phyloP scores from a whole-genome alignment of 2,113 vertebrate genomes.

The Alexandromys fortis region DNA sequence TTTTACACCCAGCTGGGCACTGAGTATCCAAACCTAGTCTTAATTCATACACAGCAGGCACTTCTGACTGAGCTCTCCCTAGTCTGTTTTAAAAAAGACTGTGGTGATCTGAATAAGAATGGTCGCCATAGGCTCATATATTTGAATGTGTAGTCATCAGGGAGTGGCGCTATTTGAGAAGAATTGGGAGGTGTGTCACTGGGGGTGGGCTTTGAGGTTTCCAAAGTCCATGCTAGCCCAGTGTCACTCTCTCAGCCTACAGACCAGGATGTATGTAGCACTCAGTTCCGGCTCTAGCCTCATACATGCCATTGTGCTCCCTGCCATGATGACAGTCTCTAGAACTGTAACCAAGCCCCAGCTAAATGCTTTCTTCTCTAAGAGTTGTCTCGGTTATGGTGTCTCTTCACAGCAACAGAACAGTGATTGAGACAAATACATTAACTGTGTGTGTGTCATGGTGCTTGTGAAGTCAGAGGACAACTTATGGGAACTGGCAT shows the following conservation, averaged over 20 bases:
- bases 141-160: not conserved
- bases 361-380: not conserved
- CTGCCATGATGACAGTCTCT: not conserved
- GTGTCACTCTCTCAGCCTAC: not conserved
- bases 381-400: not conserved
- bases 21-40: not conserved
- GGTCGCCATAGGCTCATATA: not conserved
- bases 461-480: not conserved
- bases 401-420: not conserved
- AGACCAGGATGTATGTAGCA: not conserved
- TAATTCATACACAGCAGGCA: not conserved
- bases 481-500: not conserved
- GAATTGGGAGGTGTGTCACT: not conserved
- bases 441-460: not conserved
- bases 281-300: not conserved
- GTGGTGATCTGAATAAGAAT: not conserved
- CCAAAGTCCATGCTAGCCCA: not conserved
- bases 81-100: not conserved
- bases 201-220: too few relatives aligned
- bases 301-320: not conserved
- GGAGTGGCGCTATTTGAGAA: not conserved
- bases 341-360: not conserved
- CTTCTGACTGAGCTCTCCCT: not conserved
- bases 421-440: not conserved
- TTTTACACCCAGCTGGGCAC: not conserved